phyloP scores from a whole-genome alignment of 2,797 vertebrate species.

The Neoniphon sammara region DNA sequence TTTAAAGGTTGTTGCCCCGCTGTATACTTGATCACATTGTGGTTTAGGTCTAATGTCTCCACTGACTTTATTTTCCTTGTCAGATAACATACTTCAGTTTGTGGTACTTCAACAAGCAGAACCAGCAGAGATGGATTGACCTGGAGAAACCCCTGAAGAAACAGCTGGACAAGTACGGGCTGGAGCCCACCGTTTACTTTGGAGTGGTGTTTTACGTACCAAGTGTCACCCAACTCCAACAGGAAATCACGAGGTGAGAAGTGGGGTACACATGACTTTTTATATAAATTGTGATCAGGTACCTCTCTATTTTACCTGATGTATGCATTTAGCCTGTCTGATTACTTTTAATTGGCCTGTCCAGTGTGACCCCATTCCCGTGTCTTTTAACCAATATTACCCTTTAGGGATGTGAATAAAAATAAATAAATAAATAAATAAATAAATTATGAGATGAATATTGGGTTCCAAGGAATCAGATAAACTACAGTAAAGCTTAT shows the following conservation, averaged over 20 bases:
- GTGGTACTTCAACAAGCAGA: slow-evolving; percentile 99
- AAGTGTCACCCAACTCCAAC: slow-evolving; percentile 92
- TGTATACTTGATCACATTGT: neutral
- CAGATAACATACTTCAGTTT: slow-evolving; percentile 98
- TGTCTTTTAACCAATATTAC: neutral
- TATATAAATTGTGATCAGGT: neutral
- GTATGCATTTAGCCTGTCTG: neutral
- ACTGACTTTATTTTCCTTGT: slow-evolving; percentile 32
- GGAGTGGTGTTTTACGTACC: slow-evolving; percentile 98
- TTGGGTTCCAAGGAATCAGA: neutral
- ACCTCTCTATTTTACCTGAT: neutral
- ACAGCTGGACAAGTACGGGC: slow-evolving; percentile 96
- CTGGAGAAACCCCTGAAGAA: slow-evolving; percentile 98
- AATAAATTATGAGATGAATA: neutral
- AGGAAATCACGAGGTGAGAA: slow-evolving; percentile 96
- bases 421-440: neutral
- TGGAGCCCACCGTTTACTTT: slow-evolving; percentile 96
- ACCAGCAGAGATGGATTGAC: slow-evolving; percentile 97
- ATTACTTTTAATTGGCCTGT: no score
- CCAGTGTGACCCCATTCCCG: no score
- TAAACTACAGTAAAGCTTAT: neutral
- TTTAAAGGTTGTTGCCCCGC: neutral
- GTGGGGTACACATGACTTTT: neutral
- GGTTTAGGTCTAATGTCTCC: slow-evolving; percentile 31
- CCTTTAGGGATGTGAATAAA: neutral